phyloP scores from a whole-genome alignment of 1,140 invertebrate species.

The Zaprionus davidi region DNA sequence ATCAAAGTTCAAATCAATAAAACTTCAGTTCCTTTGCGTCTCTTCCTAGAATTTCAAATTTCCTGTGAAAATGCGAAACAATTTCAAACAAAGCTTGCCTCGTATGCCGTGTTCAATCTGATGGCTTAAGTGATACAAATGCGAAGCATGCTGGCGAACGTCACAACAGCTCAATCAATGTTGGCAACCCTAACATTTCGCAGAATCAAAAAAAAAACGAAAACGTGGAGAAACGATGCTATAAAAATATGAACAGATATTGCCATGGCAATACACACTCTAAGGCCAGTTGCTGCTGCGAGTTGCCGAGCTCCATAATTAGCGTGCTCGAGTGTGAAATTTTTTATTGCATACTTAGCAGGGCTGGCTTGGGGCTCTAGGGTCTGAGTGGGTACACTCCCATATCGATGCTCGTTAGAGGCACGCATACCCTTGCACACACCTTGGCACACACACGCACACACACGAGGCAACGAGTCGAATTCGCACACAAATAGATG shows the following conservation, averaged over 20 bases:
- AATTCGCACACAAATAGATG: conserved; percentile 33
- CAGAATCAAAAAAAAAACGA: neutral
- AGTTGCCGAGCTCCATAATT: conserved; percentile 50
- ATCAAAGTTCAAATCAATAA: neutral
- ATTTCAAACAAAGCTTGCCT: neutral
- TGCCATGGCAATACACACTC: conserved; percentile 15
- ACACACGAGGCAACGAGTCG: conserved; percentile 21
- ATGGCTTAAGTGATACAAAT: neutral
- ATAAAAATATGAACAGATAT: conserved; percentile 26
- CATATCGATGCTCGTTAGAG: conserved; percentile 65
- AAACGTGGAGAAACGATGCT: neutral
- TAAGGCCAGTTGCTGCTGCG: neutral
- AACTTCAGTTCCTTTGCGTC: neutral
- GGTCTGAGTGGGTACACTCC: conserved; percentile 7
- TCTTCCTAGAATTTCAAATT: neutral
- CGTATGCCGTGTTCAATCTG: neutral
- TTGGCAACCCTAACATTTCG: neutral
- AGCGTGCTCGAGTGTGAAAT: conserved; percentile 78
- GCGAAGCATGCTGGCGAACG: neutral
- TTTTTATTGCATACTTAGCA: conserved; percentile 79
- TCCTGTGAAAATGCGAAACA: neutral
- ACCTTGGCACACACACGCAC: conserved; percentile 13
- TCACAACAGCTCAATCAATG: conserved; percentile 1
- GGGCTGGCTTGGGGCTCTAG: conserved; percentile 24
- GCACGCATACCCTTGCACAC: conserved; percentile 2